Conservation (phyloP, 2,797 vertebrate species). For the Schizopygopsis pylzovi region DNA sequence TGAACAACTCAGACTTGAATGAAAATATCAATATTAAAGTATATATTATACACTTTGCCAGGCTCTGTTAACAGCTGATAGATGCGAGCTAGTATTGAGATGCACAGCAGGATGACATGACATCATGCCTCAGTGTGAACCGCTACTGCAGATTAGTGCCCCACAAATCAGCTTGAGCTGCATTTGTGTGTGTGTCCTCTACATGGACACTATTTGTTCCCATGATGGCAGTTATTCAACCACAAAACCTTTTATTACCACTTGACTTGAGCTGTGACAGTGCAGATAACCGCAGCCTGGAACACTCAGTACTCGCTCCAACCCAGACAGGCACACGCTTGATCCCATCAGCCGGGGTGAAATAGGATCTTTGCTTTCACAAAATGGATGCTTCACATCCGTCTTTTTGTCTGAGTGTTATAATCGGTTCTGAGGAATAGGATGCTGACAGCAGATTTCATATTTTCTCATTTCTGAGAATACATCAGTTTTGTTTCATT, state of each 20-base stretch:
- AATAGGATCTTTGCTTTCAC: not conserved
- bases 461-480: not conserved
- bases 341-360: not conserved
- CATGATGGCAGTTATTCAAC: not conserved
- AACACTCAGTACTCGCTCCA: not conserved
- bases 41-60: not conserved
- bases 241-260: slow-evolving; percentile 8
- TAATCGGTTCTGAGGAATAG: not conserved
- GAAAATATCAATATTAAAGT: not conserved
- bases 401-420: not conserved
- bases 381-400: not conserved
- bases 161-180: not conserved
- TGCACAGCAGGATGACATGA: slow-evolving; percentile 68
- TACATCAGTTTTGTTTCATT: not conserved
- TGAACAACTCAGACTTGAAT: not conserved
- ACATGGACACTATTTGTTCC: not conserved
- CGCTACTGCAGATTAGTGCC: slow-evolving; percentile 61
- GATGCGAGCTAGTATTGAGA: not conserved
- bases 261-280: not conserved
- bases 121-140: slow-evolving; percentile 63
- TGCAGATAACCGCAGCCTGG: slow-evolving; percentile 1
- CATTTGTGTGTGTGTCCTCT: not conserved
- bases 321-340: not conserved
- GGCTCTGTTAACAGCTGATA: not conserved
- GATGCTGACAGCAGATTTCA: not conserved